Evolutionary conservation across 1,140 invertebrate genomes (phyloP), one percentile per base, ranked within the genome.

Genomic region (Octopus sinensis): DNA sequence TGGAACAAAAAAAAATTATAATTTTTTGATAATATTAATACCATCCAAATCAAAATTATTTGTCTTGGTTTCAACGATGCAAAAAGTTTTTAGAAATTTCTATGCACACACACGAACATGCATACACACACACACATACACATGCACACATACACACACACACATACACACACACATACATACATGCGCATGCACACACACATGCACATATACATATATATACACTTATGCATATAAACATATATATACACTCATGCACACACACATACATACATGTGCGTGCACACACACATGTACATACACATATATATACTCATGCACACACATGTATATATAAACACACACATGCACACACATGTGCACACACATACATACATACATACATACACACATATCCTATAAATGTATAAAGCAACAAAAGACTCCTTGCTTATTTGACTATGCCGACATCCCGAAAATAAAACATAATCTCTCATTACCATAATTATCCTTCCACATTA

Each of bases 171-270:
- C 53, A 81, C 54, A 52, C 62, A 43, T 23, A n/a, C 13, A 82
- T 30, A 82, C 68, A 82, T 23, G 81, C 56, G 54, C 62, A 54
- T 30, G 81, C 71, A 82, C 68, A 82, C 71, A 82, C 68, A 82
- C 53, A n/a, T n/a, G 43, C 73, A 53, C 0, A 81, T 4, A 62
- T 62, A 4, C 17, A 62, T 62, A 17, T 4, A 62, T 62, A 62
- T 2, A 62, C 17, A 62, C 17, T 9, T 62, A 17, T 4, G 17
- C 17, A 62, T 3, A 4, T 4, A 62, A 1, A 62, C 17, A 62
- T 4, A 62, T 62, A 62, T 62, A 62, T 4, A 62, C 17, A 62
- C 17, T 2, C 4, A 62, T 62, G 17, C 17, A 62, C 17, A 62
- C 17, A 62, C 4, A 62, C 17, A 62, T 62, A 62, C 17, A 62